These are phyloP conservation scores for Pseudolaguvia tuberculata DNA, from an alignment of 2,113 vertebrate genomes.

Conservation along the genomic window DNA sequence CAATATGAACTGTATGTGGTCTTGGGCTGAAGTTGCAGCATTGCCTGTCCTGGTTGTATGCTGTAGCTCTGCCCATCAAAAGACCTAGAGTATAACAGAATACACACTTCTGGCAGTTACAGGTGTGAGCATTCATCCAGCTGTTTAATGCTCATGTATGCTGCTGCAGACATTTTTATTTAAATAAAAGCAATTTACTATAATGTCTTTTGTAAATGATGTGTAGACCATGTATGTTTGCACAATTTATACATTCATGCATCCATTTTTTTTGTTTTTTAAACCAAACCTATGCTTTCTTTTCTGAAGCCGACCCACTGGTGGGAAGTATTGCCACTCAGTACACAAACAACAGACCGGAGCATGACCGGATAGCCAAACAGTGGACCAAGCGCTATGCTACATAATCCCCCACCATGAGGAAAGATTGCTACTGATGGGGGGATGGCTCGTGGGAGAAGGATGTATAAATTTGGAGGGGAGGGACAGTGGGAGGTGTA, in stretches of 20 bases:
- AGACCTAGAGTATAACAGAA: constrained; percentile 64
- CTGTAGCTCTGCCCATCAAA: constrained; percentile 51
- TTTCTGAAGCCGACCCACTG: constrained; percentile 67
- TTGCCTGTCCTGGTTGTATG: constrained; percentile 39
- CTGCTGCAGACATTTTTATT: constrained; percentile 51
- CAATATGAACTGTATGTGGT: constrained; percentile 48
- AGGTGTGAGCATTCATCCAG: constrained; percentile 73
- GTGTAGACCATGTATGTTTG: too few relatives aligned
- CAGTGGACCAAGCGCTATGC: constrained; percentile 77
- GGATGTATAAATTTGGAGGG: constrained; percentile 1
- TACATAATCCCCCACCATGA: constrained; percentile 57
- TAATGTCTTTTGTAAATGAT: background rate
- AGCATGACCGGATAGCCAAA: constrained; percentile 76
- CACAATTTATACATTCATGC: background rate
- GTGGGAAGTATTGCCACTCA: constrained; percentile 75
- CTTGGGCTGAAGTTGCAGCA: constrained; percentile 55
- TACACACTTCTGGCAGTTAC: constrained; percentile 62
- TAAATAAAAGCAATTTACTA: background rate
- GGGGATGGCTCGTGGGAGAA: constrained; percentile 29
- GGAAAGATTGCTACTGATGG: constrained; percentile 4
- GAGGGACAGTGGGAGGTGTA: constrained; percentile 7
- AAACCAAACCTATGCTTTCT: background rate
- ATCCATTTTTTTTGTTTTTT: background rate
- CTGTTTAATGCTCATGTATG: constrained; percentile 69
- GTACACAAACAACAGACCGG: constrained; percentile 70